Conservation (phyloP, 2,113 vertebrate genomes). For the Apus apus region DNA sequence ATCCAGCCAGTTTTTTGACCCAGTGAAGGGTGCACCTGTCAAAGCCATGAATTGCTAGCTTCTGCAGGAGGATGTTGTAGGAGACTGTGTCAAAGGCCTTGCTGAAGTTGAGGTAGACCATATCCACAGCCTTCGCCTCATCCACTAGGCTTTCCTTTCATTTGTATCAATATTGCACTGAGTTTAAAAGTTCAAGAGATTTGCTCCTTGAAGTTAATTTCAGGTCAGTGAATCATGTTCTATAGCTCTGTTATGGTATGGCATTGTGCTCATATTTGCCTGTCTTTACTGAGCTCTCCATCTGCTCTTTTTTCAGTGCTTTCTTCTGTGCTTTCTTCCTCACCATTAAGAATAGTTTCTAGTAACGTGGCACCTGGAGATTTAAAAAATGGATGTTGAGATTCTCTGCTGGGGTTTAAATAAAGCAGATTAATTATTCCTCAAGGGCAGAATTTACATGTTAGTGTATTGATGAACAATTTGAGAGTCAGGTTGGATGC, state of each 20-base stretch:
- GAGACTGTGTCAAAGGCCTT: too few species aligned
- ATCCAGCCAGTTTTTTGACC: too few species aligned
- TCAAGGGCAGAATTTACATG: constrained; percentile 69
- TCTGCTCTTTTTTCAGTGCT: background rate
- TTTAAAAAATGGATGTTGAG: background rate
- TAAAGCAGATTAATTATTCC: constrained; percentile 9
- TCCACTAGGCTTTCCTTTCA: too few species aligned
- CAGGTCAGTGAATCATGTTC: background rate
- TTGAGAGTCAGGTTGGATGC: constrained; percentile 55
- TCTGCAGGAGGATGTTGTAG: too few species aligned
- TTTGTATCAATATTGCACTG: too few species aligned
- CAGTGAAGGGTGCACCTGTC: too few species aligned
- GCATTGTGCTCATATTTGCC: background rate
- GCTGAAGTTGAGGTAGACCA: too few species aligned
- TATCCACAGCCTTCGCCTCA: too few species aligned
- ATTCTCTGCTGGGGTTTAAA: background rate
- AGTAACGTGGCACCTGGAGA: background rate
- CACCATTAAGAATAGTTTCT: background rate
- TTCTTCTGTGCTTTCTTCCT: background rate
- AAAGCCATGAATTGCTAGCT: too few species aligned
- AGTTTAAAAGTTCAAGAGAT: background rate
- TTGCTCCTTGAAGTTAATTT: background rate
- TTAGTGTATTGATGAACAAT: constrained; percentile 74
- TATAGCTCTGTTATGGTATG: background rate
- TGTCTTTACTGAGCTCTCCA: background rate